Conservation (phyloP, 2,797 vertebrate genomes). For the Hipposideros larvatus region DNA sequence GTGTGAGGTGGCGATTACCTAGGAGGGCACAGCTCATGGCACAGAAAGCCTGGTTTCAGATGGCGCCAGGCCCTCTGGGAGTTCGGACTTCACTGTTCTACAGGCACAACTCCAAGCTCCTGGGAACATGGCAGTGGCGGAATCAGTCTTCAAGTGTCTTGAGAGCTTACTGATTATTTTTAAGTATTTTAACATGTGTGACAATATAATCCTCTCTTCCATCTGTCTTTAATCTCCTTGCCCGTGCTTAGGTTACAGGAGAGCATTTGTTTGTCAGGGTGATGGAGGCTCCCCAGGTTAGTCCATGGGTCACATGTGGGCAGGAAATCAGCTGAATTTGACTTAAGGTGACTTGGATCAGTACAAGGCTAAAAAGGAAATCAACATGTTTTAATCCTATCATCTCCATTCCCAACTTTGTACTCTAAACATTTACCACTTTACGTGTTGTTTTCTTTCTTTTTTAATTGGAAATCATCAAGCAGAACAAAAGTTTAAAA, state of each 20-base stretch:
- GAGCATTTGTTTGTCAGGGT: not conserved
- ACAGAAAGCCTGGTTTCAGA: not conserved
- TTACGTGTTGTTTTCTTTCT: not conserved
- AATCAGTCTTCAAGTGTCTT: not conserved
- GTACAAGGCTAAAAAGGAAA: not conserved
- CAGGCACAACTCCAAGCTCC: not conserved
- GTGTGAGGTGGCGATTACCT: accelerated
- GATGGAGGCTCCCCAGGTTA: not conserved
- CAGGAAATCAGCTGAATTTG: not conserved
- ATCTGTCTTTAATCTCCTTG: not conserved
- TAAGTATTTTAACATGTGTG: not conserved
- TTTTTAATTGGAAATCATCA: not conserved
- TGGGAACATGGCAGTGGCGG: not conserved
- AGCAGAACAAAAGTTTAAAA: not conserved
- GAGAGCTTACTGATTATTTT: not conserved
- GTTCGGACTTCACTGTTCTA: not conserved
- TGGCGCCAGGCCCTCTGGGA: not conserved
- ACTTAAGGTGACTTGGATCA: not conserved
- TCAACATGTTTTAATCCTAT: not conserved
- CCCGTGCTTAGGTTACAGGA: not conserved
- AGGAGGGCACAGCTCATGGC: too few species aligned
- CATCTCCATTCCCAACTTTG: not conserved
- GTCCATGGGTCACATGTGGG: not conserved
- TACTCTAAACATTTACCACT: not conserved
- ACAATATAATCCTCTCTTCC: not conserved